These are phyloP conservation scores for Petrocephalus sullivani DNA, from an alignment of 2,797 vertebrate genomes.

Conservation along the genomic window DNA sequence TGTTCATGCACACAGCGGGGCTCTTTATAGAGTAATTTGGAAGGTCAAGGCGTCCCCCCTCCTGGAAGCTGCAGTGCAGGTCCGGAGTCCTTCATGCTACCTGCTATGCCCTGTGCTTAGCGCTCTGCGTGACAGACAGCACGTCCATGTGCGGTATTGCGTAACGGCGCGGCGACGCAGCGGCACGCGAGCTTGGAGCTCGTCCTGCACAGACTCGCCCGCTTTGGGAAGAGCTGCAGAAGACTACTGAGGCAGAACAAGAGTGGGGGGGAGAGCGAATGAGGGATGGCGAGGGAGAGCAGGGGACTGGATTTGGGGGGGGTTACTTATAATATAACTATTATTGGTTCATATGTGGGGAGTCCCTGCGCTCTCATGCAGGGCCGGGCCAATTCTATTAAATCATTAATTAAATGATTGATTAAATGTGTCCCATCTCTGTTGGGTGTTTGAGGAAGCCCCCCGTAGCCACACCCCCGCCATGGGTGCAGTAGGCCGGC, in stretches of 20 bases:
- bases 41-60: background rate
- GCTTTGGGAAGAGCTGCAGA: background rate
- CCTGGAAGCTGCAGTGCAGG: background rate
- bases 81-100: background rate
- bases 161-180: background rate
- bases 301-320: background rate
- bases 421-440: too few relatives aligned
- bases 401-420: too few relatives aligned
- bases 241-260: background rate
- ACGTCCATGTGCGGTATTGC: background rate
- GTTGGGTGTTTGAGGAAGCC: background rate
- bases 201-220: background rate
- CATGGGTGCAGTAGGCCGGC: background rate
- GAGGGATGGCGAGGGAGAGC: background rate
- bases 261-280: background rate
- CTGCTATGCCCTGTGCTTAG: background rate
- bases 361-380: background rate
- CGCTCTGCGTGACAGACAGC: background rate
- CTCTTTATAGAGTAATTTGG: background rate
- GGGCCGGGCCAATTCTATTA: background rate
- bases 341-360: background rate
- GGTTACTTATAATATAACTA: too few relatives aligned
- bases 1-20: background rate
- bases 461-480: background rate
- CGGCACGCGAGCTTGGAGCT: background rate